Conservation (phyloP, 1,140 invertebrate genomes). For the Chlorops oryzae region DNA sequence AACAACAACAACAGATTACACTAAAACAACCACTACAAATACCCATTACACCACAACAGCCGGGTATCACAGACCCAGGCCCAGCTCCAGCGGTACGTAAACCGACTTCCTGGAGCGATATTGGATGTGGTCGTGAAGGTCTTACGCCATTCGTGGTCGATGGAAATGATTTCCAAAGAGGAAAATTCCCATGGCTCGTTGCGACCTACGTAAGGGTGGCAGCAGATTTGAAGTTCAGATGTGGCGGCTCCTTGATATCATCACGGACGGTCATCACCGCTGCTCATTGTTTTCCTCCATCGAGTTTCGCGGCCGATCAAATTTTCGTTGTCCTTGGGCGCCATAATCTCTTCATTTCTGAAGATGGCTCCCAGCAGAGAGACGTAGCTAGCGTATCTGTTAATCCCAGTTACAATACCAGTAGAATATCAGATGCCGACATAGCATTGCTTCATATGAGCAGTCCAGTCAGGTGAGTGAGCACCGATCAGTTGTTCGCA, state of each 20-base stretch:
- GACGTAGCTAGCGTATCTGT: slow-evolving; percentile 19
- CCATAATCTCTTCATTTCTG: slow-evolving; percentile 28
- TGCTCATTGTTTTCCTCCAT: slow-evolving; percentile 28
- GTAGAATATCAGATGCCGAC: slow-evolving; percentile 30
- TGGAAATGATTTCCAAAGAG: slow-evolving; percentile 51
- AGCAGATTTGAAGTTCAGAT: slow-evolving; percentile 17
- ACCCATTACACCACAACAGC: too few relatives aligned
- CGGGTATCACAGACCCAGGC: too few relatives aligned
- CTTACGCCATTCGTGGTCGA: slow-evolving; percentile 43
- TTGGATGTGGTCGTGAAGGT: neutral
- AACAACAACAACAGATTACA: too few relatives aligned
- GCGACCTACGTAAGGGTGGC: slow-evolving; percentile 50
- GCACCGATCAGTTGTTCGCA: too few relatives aligned
- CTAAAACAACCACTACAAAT: too few relatives aligned
- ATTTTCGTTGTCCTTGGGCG: slow-evolving; percentile 31
- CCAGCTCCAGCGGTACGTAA: too few relatives aligned
- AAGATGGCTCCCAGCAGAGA: slow-evolving; percentile 18
- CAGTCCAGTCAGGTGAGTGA: slow-evolving; percentile 19
- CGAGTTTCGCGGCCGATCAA: neutral
- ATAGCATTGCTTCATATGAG: slow-evolving; percentile 28
- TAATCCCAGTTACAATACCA: slow-evolving; percentile 30
- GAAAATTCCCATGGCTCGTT: slow-evolving; percentile 65
- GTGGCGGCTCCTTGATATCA: slow-evolving; percentile 28
- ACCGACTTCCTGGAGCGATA: too few relatives aligned
- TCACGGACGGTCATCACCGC: slow-evolving; percentile 30